Evolutionary conservation across 2,888 invertebrate genomes (phyloP), one percentile per base, ranked within the genome.

Genomic region (Biston betularia): DNA sequence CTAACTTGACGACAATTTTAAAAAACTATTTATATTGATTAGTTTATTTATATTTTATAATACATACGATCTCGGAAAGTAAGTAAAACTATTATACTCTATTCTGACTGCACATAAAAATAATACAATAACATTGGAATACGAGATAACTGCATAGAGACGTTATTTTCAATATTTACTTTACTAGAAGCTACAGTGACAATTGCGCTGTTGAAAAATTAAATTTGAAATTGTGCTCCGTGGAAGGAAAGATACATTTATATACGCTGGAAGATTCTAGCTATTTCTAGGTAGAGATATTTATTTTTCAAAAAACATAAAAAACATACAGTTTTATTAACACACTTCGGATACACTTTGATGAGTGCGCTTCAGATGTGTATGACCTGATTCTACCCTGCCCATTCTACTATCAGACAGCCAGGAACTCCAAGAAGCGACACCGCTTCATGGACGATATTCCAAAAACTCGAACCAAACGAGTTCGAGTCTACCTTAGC

Each of bases 121-220:
- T 50, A 56, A 50, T 44, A 50, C 56, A 56, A 56, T 40, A 33
- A 35, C 57, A 11, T 33, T 10, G 14, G 56, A 52, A 33, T 9
- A 15, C 44, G 49, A 12, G 50, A 63, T 49, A 56, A 49, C 55
- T 42, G 44, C 44, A 63, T 49, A n/a, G 35, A 49, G 33, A 63
- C 49, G 42, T 44, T 63, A 63, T 56, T 56, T 63, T 55, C 63
- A 56, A 42, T 56, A 56, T 63, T 34, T 56, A 38, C 33, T 38
- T 48, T 49, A 55, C 49, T 63, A 42, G 54, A 40, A 49, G 33
- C 10, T 49, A 24, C 48, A 33, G 55, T 49, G 50, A 57, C 57
- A 63, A 63, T 57, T 70, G 40, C 50, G 69, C 40, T 40, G 42
- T 12, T 54, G 38, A 50, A 44, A 63, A 63, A 58, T 63, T 52